phyloP scores from a whole-genome alignment of 1,140 invertebrate species.

The Meloidogyne floridensis region DNA sequence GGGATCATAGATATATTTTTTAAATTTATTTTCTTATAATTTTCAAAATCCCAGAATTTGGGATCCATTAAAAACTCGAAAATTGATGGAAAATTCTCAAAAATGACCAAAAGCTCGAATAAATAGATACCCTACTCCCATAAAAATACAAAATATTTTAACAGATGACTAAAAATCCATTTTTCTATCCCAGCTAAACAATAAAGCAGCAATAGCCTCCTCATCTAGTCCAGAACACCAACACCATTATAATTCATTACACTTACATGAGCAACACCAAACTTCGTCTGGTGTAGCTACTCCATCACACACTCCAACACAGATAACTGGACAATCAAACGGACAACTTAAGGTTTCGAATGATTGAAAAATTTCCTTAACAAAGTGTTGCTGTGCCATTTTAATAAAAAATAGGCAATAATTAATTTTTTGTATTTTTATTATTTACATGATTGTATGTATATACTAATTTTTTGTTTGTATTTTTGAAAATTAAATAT shows the following conservation, averaged over 20 bases:
- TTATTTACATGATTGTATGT: no score
- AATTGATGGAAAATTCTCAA: no score
- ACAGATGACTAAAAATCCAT: neutral
- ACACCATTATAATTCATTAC: slow-evolving; percentile 16
- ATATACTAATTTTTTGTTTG: no score
- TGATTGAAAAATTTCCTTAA: neutral
- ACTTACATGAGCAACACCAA: neutral
- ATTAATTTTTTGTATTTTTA: no score
- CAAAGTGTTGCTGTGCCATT: neutral
- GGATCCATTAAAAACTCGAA: neutral
- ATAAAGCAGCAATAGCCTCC: neutral
- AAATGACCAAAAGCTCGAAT: neutral
- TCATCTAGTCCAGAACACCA: neutral
- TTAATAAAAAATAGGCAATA: neutral
- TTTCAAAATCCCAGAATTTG: neutral
- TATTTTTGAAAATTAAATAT: no score
- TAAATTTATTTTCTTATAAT: no score
- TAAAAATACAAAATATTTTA: no score
- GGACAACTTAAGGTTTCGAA: slow-evolving; percentile 1
- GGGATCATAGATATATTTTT: no score
- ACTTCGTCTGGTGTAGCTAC: neutral
- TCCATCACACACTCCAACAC: neutral
- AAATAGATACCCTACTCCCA: no score
- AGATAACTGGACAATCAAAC: neutral
- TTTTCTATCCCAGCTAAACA: neutral